These are phyloP conservation scores for Gopherus flavomarginatus DNA, from an alignment of 2,113 vertebrate genomes.

Conservation along the genomic window DNA sequence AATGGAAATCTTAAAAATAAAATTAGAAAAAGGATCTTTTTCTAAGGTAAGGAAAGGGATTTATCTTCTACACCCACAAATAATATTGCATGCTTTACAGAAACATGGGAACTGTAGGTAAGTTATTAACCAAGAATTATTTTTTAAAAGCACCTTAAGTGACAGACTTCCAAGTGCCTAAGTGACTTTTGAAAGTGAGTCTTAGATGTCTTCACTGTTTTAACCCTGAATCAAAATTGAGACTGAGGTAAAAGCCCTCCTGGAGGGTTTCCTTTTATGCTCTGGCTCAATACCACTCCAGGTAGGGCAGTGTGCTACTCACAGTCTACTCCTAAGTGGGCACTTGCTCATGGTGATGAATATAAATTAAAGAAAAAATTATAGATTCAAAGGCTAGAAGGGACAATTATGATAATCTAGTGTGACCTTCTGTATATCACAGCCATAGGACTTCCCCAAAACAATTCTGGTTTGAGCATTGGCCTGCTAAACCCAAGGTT, in stretches of 20 bases:
- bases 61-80: conserved; percentile 15
- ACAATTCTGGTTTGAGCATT: neutral
- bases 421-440: neutral
- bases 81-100: conserved; percentile 33
- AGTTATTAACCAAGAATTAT: conserved; percentile 16
- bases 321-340: neutral
- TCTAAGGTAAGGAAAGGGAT: conserved; percentile 20
- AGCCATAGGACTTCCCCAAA: neutral
- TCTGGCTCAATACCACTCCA: neutral
- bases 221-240: neutral
- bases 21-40: conserved; percentile 22
- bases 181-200: conserved; percentile 20
- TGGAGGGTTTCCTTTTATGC: neutral
- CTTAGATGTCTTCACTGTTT: conserved; percentile 41
- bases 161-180: conserved; percentile 18
- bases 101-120: neutral
- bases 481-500: no score
- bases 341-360: conserved; percentile 39
- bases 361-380: conserved; percentile 2
- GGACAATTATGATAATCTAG: neutral
- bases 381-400: neutral
- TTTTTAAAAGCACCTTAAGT: neutral
- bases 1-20: conserved; percentile 31
- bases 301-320: neutral
- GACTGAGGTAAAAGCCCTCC: neutral